Conservation (phyloP, 2,797 vertebrate genomes). For the Dendrocincla fuliginosa region DNA sequence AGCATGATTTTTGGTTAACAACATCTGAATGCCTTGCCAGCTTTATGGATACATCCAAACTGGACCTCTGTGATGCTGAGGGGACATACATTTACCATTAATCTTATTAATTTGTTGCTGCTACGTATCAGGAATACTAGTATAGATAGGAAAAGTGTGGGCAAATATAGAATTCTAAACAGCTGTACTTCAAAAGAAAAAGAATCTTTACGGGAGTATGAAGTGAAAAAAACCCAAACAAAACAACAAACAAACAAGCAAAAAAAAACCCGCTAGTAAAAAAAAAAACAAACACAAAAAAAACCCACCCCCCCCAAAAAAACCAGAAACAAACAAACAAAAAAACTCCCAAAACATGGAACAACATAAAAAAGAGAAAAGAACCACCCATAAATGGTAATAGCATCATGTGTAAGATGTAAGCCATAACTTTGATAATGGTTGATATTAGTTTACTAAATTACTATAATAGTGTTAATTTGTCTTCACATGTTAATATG, state of each 20-base stretch:
- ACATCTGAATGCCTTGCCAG: neutral
- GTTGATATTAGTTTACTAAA: neutral
- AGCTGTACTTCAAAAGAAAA: neutral
- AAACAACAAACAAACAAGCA: neutral
- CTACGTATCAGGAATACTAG: neutral
- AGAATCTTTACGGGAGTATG: neutral
- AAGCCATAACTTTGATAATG: neutral
- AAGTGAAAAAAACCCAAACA: neutral
- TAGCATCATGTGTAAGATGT: neutral
- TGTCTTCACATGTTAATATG: neutral
- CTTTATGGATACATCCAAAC: neutral
- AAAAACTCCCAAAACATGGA: neutral
- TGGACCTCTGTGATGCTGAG: neutral
- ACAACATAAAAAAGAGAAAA: neutral
- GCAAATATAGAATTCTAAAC: neutral
- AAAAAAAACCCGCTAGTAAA: no score
- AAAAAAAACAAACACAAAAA: neutral
- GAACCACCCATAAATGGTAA: neutral
- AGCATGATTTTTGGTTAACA: neutral
- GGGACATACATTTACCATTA: neutral
- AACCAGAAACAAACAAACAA: neutral
- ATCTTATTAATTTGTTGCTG: neutral
- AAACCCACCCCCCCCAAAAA: neutral
- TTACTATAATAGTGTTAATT: neutral
- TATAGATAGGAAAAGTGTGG: neutral